Evolutionary conservation across 2,888 invertebrate genomes (phyloP).

Genomic region (Parapristionchus giblindavisi): DNA sequence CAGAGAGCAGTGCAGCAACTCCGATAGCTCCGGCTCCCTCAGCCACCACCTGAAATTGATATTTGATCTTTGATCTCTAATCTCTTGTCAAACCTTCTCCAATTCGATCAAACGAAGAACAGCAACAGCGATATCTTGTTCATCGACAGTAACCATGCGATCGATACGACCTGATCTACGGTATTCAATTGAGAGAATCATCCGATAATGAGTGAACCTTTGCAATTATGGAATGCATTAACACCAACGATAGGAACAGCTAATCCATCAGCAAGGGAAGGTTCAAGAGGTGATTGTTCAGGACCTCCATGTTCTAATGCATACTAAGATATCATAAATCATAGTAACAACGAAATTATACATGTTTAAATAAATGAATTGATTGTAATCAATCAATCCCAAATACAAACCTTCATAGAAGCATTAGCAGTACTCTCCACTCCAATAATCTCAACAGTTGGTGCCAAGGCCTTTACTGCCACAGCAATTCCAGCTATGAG

Average conservation of each 20-base stretch:
- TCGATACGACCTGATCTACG: constrained; percentile 77
- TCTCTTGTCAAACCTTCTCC: constrained; percentile 46
- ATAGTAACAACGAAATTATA: not conserved
- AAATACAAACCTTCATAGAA: constrained; percentile 76
- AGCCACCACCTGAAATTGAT: constrained; percentile 78
- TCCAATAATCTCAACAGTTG: constrained; percentile 85
- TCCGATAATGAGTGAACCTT: too few species aligned
- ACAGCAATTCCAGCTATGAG: constrained; percentile 88
- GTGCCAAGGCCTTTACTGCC: constrained; percentile 85
- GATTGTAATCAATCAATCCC: constrained; percentile 1
- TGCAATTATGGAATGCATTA: constrained; percentile 83
- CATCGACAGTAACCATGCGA: constrained; percentile 66
- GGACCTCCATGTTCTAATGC: constrained; percentile 81
- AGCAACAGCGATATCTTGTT: constrained; percentile 72
- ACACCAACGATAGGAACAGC: constrained; percentile 86
- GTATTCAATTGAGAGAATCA: too few species aligned
- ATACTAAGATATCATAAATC: constrained; percentile 73
- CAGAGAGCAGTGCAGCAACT: constrained; percentile 84
- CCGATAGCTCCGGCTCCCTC: constrained; percentile 89
- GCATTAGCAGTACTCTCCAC: constrained; percentile 90
- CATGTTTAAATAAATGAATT: not conserved
- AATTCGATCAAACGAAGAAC: constrained; percentile 72
- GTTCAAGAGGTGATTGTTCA: constrained; percentile 77
- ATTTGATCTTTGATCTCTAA: not conserved
- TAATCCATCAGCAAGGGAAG: constrained; percentile 86